phyloP scores from a whole-genome alignment of 1,140 invertebrate species.

The Nautilus pompilius region DNA sequence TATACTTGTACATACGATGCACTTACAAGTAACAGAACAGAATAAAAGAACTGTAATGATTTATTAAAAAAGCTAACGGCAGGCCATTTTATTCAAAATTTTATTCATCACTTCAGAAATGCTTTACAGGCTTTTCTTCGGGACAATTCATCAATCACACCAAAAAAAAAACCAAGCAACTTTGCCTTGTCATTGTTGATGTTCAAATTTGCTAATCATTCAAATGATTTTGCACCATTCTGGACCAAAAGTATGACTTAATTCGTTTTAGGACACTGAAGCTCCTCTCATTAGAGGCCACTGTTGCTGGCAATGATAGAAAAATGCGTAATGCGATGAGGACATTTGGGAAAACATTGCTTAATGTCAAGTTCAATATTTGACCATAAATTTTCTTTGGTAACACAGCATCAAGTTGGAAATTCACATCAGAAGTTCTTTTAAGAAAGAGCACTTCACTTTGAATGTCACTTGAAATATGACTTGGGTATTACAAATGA shows the following conservation, averaged over 20 bases:
- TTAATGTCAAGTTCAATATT: not conserved
- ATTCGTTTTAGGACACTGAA: not conserved
- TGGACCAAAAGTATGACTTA: not conserved
- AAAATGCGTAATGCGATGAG: not conserved
- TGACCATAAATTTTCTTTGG: not conserved
- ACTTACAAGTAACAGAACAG: not conserved
- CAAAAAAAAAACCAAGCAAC: not conserved
- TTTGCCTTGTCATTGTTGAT: not conserved
- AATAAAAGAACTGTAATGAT: not conserved
- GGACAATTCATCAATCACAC: not conserved
- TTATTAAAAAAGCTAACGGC: not conserved
- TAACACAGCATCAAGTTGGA: not conserved
- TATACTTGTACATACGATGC: too few species aligned
- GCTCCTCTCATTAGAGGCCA: not conserved
- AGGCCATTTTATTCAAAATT: not conserved
- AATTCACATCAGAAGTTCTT: not conserved
- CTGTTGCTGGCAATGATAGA: not conserved
- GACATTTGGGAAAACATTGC: not conserved
- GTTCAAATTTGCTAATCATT: too few species aligned
- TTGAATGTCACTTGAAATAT: too few species aligned
- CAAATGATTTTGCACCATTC: not conserved
- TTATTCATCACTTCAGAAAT: not conserved
- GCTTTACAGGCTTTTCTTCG: not conserved
- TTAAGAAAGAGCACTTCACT: not conserved
- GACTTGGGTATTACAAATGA: not conserved